Evolutionary conservation across 1,140 invertebrate genomes (phyloP).

Genomic region (Oryzaephilus surinamensis): DNA sequence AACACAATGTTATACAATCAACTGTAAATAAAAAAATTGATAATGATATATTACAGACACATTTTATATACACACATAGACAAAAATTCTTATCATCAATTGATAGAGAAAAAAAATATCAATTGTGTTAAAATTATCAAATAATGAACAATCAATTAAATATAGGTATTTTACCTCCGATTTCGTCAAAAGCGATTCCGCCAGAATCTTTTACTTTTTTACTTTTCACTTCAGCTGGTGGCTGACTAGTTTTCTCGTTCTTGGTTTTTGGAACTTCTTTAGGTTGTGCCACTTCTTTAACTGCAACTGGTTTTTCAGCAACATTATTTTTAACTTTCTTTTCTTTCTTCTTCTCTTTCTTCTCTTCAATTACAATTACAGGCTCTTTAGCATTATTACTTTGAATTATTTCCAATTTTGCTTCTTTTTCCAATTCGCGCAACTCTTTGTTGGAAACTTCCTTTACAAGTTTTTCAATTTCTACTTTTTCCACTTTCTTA

Average conservation of each 20-base stretch:
- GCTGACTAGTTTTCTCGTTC: background rate
- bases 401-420: conserved; percentile 17
- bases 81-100: too few relatives aligned
- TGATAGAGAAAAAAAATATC: background rate
- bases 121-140: background rate
- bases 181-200: conserved; percentile 50
- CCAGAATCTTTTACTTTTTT: conserved; percentile 20
- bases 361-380: conserved; percentile 22
- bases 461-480: conserved; percentile 41
- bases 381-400: conserved; percentile 21
- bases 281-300: conserved; percentile 5
- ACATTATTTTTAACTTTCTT: conserved; percentile 31
- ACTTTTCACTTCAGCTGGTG: conserved; percentile 26
- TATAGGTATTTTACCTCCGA: conserved; percentile 51
- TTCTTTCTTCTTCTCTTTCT: conserved; percentile 40
- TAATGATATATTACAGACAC: too few relatives aligned
- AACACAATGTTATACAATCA: too few relatives aligned
- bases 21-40: background rate
- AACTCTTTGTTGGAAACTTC: conserved; percentile 43
- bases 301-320: conserved; percentile 13
- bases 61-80: too few relatives aligned
- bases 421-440: conserved; percentile 32
- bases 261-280: conserved; percentile 22
- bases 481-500: conserved; percentile 16
- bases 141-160: conserved; percentile 1